A percentile compares a stretch with the other conserved stretches of the same genome.
Evolutionary conservation across 2,888 invertebrate species (phyloP).

Genomic region (Smittia aterrima): DNA sequence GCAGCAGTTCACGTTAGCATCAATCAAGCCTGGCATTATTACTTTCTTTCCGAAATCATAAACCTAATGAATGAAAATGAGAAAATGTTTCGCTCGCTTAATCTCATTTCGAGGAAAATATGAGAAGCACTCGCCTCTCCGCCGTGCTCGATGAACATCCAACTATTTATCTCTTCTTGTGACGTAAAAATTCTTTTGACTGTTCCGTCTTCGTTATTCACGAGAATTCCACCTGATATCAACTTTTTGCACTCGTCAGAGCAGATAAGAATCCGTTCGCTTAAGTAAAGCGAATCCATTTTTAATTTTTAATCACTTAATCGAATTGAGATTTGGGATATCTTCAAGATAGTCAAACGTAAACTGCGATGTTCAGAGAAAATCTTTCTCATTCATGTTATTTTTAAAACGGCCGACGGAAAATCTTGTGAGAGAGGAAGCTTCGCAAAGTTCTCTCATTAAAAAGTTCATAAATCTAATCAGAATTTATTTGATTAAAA

Average conservation of each 20-base stretch:
- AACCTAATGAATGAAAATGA: conserved; percentile 46
- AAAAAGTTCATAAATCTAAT: no score
- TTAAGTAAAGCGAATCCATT: conserved; percentile 53
- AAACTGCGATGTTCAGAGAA: conserved; percentile 7
- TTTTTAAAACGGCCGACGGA: not conserved
- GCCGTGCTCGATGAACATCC: conserved; percentile 55
- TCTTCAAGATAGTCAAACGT: not conserved
- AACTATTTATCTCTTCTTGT: conserved; percentile 55
- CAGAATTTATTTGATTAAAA: no score
- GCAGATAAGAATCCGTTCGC: conserved; percentile 57
- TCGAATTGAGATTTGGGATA: not conserved
- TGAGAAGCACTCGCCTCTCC: conserved; percentile 55
- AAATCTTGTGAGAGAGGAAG: not conserved
- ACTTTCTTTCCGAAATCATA: conserved; percentile 57
- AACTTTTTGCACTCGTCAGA: conserved; percentile 50
- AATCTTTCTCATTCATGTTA: not conserved
- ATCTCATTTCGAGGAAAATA: not conserved
- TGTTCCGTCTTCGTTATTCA: conserved; percentile 57
- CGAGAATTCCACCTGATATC: conserved; percentile 61
- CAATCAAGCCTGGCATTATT: conserved; percentile 68
- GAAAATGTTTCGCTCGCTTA: not conserved
- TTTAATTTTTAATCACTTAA: not conserved
- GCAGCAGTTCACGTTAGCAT: conserved; percentile 73
- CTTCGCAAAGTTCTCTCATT: no score
- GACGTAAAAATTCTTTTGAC: conserved; percentile 58